Percentiles rank a stretch among this genome's conserved stretches.
Conservation (phyloP, 2,113 vertebrate species). For the Delphinapterus leucas region DNA sequence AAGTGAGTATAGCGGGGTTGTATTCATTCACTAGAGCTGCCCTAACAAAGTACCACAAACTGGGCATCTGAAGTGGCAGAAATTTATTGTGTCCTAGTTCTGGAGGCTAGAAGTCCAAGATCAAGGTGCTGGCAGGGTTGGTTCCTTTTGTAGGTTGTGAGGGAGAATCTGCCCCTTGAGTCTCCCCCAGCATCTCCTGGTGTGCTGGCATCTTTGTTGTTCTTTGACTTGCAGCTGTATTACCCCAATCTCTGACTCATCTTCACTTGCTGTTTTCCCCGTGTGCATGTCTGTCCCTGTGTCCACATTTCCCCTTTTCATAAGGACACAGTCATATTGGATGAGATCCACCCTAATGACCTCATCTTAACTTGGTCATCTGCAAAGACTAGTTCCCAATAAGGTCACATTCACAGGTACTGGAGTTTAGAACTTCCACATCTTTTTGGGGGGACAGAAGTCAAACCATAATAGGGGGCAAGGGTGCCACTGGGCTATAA, state of each 20-base stretch:
- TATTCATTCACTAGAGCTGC: neutral
- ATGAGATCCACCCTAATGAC: neutral
- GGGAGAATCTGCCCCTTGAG: no score
- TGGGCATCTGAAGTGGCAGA: no score
- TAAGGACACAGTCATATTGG: neutral
- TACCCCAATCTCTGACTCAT: rapidly evolving
- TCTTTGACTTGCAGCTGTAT: neutral
- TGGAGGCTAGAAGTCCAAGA: neutral
- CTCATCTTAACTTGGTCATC: neutral
- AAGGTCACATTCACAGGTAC: neutral
- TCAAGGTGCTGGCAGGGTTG: neutral
- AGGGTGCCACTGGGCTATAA: neutral
- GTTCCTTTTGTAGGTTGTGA: no score
- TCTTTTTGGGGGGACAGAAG: neutral
- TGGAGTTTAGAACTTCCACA: neutral
- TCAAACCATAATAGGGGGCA: neutral
- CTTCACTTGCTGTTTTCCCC: neutral
- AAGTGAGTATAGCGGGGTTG: neutral
- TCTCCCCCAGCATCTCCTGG: neutral
- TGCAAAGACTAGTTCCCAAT: neutral
- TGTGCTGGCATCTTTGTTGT: rapidly evolving
- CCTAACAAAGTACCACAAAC: neutral
- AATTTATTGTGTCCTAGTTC: neutral
- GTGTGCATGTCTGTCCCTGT: neutral
- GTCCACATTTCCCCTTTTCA: neutral